Evolutionary conservation across 2,797 vertebrate genomes (phyloP).

Genomic region (Anguilla marmorata): DNA sequence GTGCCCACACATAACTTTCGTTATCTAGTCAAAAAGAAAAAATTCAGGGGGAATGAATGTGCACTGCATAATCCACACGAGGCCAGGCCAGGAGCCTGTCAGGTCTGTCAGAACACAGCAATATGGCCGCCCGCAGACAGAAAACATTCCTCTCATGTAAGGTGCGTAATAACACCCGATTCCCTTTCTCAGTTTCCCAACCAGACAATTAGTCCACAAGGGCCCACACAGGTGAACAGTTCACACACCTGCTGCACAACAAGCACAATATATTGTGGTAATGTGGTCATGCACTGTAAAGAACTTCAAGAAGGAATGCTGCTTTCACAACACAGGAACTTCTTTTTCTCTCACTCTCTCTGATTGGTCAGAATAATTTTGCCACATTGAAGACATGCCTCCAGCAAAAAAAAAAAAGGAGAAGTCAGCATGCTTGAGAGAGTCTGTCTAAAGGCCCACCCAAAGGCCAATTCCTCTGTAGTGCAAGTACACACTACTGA

Average conservation of each 20-base stretch:
- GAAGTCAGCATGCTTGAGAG: not conserved
- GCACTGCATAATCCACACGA: not conserved
- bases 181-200: not conserved
- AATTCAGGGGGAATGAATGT: not conserved
- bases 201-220: not conserved
- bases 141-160: not conserved
- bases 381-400: not conserved
- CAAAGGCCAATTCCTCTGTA: not conserved
- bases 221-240: not conserved
- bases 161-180: not conserved
- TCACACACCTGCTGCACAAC: not conserved
- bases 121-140: not conserved
- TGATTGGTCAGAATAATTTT: not conserved
- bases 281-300: not conserved
- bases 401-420: not conserved
- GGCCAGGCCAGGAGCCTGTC: not conserved
- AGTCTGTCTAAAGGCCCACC: not conserved
- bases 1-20: not conserved
- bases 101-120: not conserved
- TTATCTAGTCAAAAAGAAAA: not conserved
- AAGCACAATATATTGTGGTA: not conserved
- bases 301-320: not conserved
- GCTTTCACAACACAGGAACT: not conserved
- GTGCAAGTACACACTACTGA: not conserved
- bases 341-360: not conserved